These are phyloP conservation scores for Sphaerophoria rueppellii DNA, from an alignment of 2,888 invertebrate species.

Conservation along the genomic window DNA sequence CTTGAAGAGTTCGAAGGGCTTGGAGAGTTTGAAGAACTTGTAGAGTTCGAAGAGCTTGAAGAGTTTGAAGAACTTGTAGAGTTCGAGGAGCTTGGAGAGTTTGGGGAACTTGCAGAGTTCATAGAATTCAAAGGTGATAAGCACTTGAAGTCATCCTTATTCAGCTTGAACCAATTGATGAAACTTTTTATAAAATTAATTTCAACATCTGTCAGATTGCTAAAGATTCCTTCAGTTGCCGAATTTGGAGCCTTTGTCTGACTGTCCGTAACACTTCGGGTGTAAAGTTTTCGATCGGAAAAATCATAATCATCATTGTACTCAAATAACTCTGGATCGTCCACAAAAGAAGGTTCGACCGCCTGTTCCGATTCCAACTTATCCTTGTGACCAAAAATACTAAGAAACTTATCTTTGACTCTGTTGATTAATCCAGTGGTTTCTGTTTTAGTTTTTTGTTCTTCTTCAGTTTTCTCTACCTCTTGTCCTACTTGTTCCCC, in stretches of 20 bases:
- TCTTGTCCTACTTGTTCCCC: neutral
- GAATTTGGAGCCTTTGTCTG: neutral
- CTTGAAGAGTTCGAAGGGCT: too few species aligned
- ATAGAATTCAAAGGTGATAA: neutral
- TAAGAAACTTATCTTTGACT: slow-evolving; percentile 73
- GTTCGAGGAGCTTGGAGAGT: too few species aligned
- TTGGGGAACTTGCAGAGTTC: neutral
- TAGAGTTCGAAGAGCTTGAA: too few species aligned
- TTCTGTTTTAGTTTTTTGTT: slow-evolving; percentile 29
- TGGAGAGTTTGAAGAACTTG: too few species aligned
- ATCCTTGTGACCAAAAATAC: slow-evolving; percentile 68
- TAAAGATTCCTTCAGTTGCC: slow-evolving; percentile 12
- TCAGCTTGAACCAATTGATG: slow-evolving; percentile 58
- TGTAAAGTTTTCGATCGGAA: slow-evolving; percentile 27
- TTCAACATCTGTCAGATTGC: slow-evolving; percentile 42
- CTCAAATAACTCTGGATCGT: slow-evolving; percentile 17
- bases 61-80: too few species aligned
- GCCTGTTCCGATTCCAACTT: neutral
- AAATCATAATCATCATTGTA: slow-evolving; percentile 43
- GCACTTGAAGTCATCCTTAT: slow-evolving; percentile 17
- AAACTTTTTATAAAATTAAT: slow-evolving; percentile 52
- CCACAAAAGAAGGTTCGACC: neutral
- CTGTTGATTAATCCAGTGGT: slow-evolving; percentile 61
- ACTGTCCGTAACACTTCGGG: slow-evolving; percentile 39
- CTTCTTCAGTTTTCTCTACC: neutral